Percentiles rank a stretch among this genome's conserved stretches.
phyloP scores from a whole-genome alignment of 2,797 vertebrate species.

The Periophthalmus magnuspinnatus region DNA sequence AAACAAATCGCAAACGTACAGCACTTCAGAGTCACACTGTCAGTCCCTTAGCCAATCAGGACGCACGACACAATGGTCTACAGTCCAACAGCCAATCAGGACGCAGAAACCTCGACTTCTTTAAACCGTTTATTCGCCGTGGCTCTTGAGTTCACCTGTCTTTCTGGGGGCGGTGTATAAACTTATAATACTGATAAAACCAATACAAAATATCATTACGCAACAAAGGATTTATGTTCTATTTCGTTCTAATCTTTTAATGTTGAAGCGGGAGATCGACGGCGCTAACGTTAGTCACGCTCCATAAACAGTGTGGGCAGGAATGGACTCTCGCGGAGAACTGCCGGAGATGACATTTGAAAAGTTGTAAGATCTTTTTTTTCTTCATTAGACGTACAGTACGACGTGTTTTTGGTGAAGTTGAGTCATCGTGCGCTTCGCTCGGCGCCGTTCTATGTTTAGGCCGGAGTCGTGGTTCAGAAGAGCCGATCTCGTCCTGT shows the following conservation, averaged over 20 bases:
- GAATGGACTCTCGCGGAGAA: background rate
- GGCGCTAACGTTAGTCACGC: background rate
- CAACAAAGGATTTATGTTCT: background rate
- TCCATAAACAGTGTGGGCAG: conserved; percentile 5
- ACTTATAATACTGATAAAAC: too few relatives aligned
- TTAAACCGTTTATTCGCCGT: too few relatives aligned
- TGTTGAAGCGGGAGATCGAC: background rate
- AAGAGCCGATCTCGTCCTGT: background rate
- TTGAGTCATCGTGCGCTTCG: conserved; percentile 1
- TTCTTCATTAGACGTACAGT: background rate
- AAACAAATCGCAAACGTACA: too few relatives aligned
- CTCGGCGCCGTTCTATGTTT: background rate
- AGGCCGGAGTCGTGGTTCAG: background rate
- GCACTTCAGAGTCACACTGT: too few relatives aligned
- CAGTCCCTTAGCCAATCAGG: too few relatives aligned
- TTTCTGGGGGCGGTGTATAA: too few relatives aligned
- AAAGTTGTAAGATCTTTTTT: background rate
- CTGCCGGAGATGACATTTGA: conserved; percentile 6
- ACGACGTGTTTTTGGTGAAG: background rate
- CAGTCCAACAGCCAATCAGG: too few relatives aligned
- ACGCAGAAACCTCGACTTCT: too few relatives aligned
- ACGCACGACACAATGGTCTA: too few relatives aligned
- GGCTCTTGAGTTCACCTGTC: too few relatives aligned
- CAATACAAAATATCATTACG: background rate
- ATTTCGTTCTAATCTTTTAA: background rate